phyloP scores from a whole-genome alignment of 2,113 vertebrate genomes.

The Falco punctatus region DNA sequence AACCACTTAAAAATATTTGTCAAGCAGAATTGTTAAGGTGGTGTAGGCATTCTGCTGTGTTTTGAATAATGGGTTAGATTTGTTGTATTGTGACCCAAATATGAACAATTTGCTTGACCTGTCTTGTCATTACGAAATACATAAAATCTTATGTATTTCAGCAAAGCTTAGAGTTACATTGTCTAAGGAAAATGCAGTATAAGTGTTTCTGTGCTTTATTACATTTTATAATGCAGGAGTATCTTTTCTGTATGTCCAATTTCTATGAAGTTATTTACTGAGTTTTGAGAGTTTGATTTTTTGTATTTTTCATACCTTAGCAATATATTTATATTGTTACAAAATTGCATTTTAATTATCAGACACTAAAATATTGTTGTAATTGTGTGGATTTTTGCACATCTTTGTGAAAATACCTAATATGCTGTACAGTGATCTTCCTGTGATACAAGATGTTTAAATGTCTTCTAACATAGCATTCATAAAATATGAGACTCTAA shows the following conservation, averaged over 20 bases:
- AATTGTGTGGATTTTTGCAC: background rate
- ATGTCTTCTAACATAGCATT: background rate
- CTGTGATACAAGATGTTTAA: background rate
- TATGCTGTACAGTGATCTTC: background rate
- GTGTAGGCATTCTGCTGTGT: background rate
- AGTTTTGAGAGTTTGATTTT: background rate
- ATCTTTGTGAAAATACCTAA: background rate
- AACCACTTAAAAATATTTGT: background rate
- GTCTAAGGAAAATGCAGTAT: background rate
- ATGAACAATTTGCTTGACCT: background rate
- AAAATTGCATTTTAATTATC: background rate
- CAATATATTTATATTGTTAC: background rate
- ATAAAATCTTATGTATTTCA: background rate
- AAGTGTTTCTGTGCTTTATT: background rate
- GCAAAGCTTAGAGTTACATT: background rate
- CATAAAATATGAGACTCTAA: background rate
- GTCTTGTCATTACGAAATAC: background rate
- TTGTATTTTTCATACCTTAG: background rate
- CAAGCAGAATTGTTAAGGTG: background rate
- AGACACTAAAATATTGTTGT: background rate
- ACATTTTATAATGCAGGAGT: background rate
- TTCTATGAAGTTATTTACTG: background rate
- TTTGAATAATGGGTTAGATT: background rate
- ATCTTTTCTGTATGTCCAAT: background rate
- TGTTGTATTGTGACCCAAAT: background rate